phyloP scores from a whole-genome alignment of 2,888 invertebrate species.

The Pseudococcus longispinus region DNA sequence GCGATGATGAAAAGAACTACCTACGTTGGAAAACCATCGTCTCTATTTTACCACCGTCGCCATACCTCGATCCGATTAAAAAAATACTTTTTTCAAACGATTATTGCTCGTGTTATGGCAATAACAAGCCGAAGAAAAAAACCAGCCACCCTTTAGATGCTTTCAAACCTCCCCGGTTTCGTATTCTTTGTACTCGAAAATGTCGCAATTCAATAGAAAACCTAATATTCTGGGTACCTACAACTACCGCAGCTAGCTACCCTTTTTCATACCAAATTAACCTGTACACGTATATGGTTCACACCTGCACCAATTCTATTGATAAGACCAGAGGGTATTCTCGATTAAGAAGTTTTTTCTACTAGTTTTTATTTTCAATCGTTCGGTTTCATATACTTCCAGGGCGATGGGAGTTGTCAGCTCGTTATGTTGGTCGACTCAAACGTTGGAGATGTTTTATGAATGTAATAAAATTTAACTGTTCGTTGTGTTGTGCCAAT shows the following conservation, averaged over 20 bases:
- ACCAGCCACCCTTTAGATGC: neutral
- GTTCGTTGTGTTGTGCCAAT: neutral
- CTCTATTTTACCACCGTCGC: neutral
- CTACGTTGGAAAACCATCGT: neutral
- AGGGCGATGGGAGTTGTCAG: neutral
- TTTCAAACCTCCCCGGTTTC: neutral
- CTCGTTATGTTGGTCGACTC: neutral
- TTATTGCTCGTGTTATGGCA: neutral
- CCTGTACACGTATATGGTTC: constrained; percentile 18
- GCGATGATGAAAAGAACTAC: neutral
- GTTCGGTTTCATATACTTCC: neutral
- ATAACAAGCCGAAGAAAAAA: neutral
- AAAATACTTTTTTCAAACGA: neutral
- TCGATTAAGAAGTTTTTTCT: neutral
- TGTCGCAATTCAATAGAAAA: constrained; percentile 15
- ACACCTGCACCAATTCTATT: constrained; percentile 8
- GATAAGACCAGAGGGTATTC: neutral
- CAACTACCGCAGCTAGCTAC: neutral
- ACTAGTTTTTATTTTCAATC: neutral
- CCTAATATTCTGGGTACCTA: neutral
- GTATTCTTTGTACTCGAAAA: neutral
- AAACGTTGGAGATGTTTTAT: neutral
- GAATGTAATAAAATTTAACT: constrained; percentile 32
- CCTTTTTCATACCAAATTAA: constrained; percentile 12
- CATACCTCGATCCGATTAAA: neutral